Evolutionary conservation across 2,797 vertebrate species (phyloP), one percentile per base, ranked within the genome.

Genomic region (Oreortyx pictus): DNA sequence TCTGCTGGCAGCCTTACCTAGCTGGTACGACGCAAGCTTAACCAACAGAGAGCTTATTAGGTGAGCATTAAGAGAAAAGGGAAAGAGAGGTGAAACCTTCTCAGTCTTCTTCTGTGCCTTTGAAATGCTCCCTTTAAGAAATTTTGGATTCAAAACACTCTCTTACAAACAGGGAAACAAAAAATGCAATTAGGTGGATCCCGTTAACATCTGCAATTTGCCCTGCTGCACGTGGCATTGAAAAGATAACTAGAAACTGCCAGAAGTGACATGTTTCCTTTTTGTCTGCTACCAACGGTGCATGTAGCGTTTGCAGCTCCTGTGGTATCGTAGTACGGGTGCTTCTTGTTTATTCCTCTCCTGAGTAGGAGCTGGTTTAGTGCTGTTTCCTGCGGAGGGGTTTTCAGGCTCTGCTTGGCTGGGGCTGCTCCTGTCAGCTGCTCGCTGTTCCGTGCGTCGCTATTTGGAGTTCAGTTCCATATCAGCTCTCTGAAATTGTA

Each of bases 301-400:
- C 0, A 15, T 9, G 59, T 46, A 54, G 62, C 41, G 0, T 23
- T n/a, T n/a, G 24, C 35, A 13, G 0, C 6, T 33, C 25, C 31
- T 50, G 46, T 23, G 44, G 4, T 2, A 1, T 1, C n/a, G 61
- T 4, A 14, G 1, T 2, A 3, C 0, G 4, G 8, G 6, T 56
- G 56, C 18, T 83, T 20, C 61, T 52, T 37, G 54, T 35, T n/a
- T 39, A 4, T 65, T 17, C 22, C 33, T 56, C 10, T 61, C 29
- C 33, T 33, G 7, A 14, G 3, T 2, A 6, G 54, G 39, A 6
- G 47, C 7, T 10, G 20, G 1, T 10, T 44, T 35, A 3, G 49
- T 2, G 4, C 50, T 27, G 25, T 0, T 0, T 29, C 23, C 47
- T 62, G 78, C 67, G 14, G 2, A 2, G 10, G 74, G 61, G 25